A percentile compares a stretch with the other conserved stretches of the same genome.
These are phyloP conservation scores for Aulostomus chinensis DNA, from an alignment of 2,797 vertebrate genomes.

Conservation along the genomic window DNA sequence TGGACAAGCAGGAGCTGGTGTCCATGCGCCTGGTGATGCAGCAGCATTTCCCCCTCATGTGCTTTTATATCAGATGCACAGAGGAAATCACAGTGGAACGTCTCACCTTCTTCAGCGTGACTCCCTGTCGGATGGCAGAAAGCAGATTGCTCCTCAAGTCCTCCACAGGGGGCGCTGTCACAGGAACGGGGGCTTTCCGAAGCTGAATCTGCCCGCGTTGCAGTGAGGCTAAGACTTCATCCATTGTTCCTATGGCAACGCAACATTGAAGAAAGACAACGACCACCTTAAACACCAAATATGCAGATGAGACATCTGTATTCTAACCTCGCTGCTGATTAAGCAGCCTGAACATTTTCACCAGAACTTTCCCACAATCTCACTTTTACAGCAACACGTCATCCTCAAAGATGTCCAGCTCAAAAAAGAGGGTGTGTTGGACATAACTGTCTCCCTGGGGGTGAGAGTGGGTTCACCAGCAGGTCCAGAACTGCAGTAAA, in stretches of 20 bases:
- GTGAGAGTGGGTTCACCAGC: conserved; percentile 25
- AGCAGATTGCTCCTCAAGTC: conserved; percentile 83
- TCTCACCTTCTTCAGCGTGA: conserved; percentile 86
- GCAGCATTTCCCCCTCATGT: too few relatives aligned
- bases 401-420: background rate
- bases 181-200: conserved; percentile 59
- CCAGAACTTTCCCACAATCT: background rate
- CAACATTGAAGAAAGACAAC: background rate
- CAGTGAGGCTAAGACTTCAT: conserved; percentile 90
- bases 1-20: too few relatives aligned
- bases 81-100: background rate
- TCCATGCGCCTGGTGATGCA: too few relatives aligned
- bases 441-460: conserved; percentile 20
- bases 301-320: too few relatives aligned
- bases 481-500: conserved; percentile 40
- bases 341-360: background rate
- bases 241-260: conserved; percentile 86
- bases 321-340: background rate
- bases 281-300: too few relatives aligned
- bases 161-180: background rate
- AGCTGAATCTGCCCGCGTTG: conserved; percentile 82
- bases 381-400: too few relatives aligned
- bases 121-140: conserved; percentile 88
- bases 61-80: too few relatives aligned
- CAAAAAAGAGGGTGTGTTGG: background rate